These are phyloP conservation scores for Margaritifera margaritifera DNA, from an alignment of 2,888 invertebrate species.

Conservation along the genomic window DNA sequence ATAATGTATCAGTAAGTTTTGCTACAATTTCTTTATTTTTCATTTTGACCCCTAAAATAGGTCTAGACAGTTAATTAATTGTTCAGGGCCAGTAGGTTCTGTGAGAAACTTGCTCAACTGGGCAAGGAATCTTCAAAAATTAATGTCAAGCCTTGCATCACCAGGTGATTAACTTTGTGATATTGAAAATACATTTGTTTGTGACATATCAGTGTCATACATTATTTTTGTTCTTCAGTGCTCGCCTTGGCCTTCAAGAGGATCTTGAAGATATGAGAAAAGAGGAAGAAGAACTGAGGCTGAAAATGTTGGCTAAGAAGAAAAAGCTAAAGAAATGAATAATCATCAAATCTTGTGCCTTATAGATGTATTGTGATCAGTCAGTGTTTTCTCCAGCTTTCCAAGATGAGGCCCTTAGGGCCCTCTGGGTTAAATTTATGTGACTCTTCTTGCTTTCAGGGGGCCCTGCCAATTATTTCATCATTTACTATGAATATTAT, in stretches of 20 bases:
- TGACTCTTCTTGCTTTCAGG: no score
- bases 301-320: conserved; percentile 70
- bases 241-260: conserved; percentile 85
- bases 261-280: conserved; percentile 91
- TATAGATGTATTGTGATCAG: no score
- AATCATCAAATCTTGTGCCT: no score
- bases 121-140: neutral
- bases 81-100: neutral
- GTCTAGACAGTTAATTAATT: neutral
- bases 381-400: no score
- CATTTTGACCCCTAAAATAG: no score
- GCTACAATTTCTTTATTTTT: no score
- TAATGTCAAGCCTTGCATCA: neutral
- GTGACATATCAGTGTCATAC: neutral
- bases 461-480: no score
- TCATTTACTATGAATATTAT: no score
- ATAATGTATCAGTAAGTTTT: no score
- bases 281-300: conserved; percentile 84
- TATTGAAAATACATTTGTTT: neutral
- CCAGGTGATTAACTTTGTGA: neutral
- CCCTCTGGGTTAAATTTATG: no score
- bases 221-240: conserved; percentile 47
- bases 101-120: neutral
- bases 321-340: conserved; percentile 74
- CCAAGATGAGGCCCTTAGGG: no score